Conservation (phyloP, 2,888 invertebrate species). For the Ptilodon capucinus region DNA sequence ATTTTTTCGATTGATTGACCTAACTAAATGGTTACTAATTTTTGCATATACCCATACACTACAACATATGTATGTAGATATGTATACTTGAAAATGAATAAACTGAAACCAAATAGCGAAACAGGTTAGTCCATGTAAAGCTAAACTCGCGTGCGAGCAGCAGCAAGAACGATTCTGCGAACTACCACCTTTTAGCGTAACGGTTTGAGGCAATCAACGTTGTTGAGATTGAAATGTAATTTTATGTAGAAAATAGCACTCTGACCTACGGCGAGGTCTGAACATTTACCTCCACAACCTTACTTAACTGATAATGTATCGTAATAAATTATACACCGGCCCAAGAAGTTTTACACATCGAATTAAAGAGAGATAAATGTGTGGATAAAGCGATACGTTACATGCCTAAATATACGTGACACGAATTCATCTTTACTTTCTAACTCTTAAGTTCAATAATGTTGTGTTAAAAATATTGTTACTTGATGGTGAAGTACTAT, state of each 20-base stretch:
- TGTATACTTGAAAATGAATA: background rate
- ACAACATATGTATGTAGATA: no score
- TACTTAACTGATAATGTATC: conserved; percentile 31
- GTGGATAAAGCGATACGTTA: conserved; percentile 1
- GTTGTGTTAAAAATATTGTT: conserved; percentile 19
- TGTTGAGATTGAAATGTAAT: conserved; percentile 65
- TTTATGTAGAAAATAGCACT: conserved; percentile 56
- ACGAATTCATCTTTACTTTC: conserved; percentile 22
- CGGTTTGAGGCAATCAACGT: conserved; percentile 53
- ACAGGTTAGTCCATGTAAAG: background rate
- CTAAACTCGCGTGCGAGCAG: background rate
- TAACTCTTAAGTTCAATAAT: conserved; percentile 14
- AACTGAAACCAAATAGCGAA: background rate
- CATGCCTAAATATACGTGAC: background rate
- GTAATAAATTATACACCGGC: conserved; percentile 26
- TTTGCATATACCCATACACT: no score
- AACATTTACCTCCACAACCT: conserved; percentile 40
- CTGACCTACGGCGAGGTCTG: conserved; percentile 45
- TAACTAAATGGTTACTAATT: no score
- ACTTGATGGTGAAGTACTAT: conserved; percentile 23
- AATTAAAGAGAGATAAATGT: conserved; percentile 23
- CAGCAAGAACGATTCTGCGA: conserved; percentile 39
- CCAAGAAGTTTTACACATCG: conserved; percentile 24
- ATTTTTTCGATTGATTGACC: no score
- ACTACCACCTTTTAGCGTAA: conserved; percentile 57